These are phyloP conservation scores for Lepidurus couesii DNA, from an alignment of 1,140 invertebrate species.

Conservation along the genomic window DNA sequence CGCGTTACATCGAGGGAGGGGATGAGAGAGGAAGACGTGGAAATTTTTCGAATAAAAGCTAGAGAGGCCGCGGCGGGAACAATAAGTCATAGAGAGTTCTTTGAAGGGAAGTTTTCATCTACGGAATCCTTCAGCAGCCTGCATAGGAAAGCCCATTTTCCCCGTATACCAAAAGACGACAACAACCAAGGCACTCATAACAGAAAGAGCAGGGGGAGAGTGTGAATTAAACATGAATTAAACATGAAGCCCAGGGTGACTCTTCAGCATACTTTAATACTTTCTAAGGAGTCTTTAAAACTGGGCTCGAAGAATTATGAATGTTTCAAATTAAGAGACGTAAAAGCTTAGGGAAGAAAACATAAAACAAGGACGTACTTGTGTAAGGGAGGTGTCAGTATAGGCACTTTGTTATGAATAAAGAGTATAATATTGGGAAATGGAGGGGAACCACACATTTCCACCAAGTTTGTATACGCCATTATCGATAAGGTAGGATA, in stretches of 20 bases:
- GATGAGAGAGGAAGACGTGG: background rate
- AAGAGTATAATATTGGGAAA: too few relatives aligned
- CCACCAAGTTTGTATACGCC: too few relatives aligned
- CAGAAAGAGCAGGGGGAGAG: background rate
- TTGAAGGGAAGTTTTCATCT: background rate
- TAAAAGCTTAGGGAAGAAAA: background rate
- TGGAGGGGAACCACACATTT: too few relatives aligned
- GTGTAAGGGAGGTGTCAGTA: background rate
- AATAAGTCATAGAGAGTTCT: background rate
- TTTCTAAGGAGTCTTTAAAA: background rate
- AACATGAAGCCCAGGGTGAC: background rate
- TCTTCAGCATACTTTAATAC: background rate
- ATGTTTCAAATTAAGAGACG: background rate
- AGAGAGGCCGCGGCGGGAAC: background rate
- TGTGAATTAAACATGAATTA: constrained; percentile 5
- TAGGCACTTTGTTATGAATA: too few relatives aligned
- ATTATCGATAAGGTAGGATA: background rate
- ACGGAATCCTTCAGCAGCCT: background rate
- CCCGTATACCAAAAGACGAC: background rate
- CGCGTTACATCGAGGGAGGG: background rate
- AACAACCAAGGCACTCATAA: background rate
- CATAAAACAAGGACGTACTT: background rate
- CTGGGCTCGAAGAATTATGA: background rate
- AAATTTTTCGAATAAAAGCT: constrained; percentile 15
- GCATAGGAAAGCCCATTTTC: background rate